A percentile compares a stretch with the other conserved stretches of the same genome.
Evolutionary conservation across 1,140 invertebrate genomes (phyloP).

Genomic region (Drosophila triauraria): DNA sequence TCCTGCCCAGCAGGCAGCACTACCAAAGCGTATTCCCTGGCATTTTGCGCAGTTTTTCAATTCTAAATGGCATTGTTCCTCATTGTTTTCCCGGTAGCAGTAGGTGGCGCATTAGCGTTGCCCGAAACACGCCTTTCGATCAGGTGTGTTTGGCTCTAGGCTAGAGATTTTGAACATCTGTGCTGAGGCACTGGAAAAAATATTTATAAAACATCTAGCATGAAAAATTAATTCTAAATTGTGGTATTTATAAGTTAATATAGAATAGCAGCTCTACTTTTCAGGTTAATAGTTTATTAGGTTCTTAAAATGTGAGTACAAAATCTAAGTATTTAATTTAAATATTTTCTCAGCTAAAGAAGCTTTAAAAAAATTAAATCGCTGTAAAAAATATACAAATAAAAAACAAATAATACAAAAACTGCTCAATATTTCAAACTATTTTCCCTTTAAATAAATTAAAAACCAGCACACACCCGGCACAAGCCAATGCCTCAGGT

Average conservation of each 20-base stretch:
- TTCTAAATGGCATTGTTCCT: constrained; percentile 32
- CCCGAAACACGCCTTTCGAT: constrained; percentile 56
- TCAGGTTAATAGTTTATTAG: no score
- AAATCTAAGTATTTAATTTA: no score
- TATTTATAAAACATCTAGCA: background rate
- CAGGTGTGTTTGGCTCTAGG: constrained; percentile 39
- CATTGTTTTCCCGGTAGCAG: constrained; percentile 49
- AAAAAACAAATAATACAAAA: background rate
- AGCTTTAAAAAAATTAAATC: background rate
- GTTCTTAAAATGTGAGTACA: no score
- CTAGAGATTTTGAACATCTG: constrained; percentile 25
- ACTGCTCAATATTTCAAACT: background rate
- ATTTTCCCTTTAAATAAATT: constrained; percentile 3
- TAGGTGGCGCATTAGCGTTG: constrained; percentile 55
- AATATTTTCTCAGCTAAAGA: no score
- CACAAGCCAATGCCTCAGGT: constrained; percentile 49
- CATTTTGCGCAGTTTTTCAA: constrained; percentile 53
- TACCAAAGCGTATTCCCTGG: background rate
- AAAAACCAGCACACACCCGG: constrained; percentile 3
- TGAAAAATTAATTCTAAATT: no score
- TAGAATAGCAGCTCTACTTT: no score
- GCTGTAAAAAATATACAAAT: background rate
- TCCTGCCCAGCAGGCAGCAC: constrained; percentile 29
- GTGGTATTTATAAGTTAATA: no score
- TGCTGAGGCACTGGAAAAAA: constrained; percentile 1